Evolutionary conservation across 2,888 invertebrate genomes (phyloP).

Genomic region (Cetonia aurata): DNA sequence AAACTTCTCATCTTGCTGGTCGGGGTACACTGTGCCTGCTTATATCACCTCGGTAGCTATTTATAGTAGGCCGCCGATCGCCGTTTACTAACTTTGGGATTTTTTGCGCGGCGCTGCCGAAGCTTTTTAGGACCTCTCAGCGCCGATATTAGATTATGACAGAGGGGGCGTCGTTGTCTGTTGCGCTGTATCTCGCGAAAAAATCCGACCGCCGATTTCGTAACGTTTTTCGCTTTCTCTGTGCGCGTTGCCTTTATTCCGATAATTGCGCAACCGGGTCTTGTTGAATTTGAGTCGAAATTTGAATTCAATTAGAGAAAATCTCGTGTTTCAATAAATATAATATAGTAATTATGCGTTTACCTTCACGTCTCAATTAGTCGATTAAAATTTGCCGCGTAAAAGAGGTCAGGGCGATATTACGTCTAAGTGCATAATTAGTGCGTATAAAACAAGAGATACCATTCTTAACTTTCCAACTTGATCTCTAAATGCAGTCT

Average conservation of each 20-base stretch:
- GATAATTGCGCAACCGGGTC: conserved; percentile 4
- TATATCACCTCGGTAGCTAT: conserved; percentile 38
- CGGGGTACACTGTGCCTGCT: conserved; percentile 35
- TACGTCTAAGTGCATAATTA: too few relatives aligned
- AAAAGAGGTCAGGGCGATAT: too few relatives aligned
- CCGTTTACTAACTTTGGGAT: conserved; percentile 16
- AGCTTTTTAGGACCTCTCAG: conserved; percentile 21
- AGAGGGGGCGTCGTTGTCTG: background rate
- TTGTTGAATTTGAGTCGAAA: conserved; percentile 3
- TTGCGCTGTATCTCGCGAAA: background rate
- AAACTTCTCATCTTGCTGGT: conserved; percentile 41
- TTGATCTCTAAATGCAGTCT: too few relatives aligned
- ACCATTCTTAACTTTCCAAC: too few relatives aligned
- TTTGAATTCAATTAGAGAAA: too few relatives aligned
- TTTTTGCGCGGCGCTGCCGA: conserved; percentile 17
- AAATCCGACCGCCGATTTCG: conserved; percentile 28
- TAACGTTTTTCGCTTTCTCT: conserved; percentile 35
- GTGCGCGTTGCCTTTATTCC: conserved; percentile 3
- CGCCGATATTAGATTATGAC: conserved; percentile 1
- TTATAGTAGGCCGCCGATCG: conserved; percentile 22
- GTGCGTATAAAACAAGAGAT: too few relatives aligned
- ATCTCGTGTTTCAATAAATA: too few relatives aligned
- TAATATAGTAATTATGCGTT: too few relatives aligned
- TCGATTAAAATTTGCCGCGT: too few relatives aligned
- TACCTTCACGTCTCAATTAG: too few relatives aligned